Base-by-base conservation (phyloP, 2,888 invertebrate species). In the Ferrisia virgata region DNA sequence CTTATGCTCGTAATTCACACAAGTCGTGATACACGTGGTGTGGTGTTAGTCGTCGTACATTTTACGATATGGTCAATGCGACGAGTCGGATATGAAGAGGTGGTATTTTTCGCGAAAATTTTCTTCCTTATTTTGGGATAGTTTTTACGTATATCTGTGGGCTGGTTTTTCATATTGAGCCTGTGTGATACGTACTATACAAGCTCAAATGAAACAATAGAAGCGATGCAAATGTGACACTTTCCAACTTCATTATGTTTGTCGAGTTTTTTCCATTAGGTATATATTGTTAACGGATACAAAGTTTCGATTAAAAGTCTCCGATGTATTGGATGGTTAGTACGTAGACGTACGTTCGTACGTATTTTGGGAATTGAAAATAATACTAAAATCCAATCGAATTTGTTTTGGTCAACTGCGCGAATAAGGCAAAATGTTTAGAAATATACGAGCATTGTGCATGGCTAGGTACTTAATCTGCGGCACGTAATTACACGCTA, bases 301-400 rank as follows among this genome's bases (percentile, higher is more conserved):
- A 18, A 33, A 36, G 18, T 33, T 36, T 76, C 72, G 72, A 76
- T 69, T 69, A 69, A 31, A 69, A 69, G 69, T 69, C 69, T 69
- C 69, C n/a, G 18, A 69, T 69, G 72, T 76, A 33, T 76, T 36
- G 33, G 36, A 76, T 9, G 72, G 72, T 76, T 76, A 36, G n/a
- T n/a, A n/a, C n/a, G n/a, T n/a, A n/a, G n/a, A n/a, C n/a, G n/a
- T n/a, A n/a, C n/a, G n/a, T n/a, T n/a, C n/a, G n/a, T n/a, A n/a
- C n/a, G n/a, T 76, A 76, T 76, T 76, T 76, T 76, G 72, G 72
- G 72, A 76, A 76, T 76, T 76, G 72, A 18, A 76, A 76, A 76
- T 72, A 76, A 76, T 76, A 53, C 53, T 22, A 36, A 76, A 76
- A 76, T 36, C 72, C 33, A 64, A 76, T 76, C 72, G 72, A 76